These are phyloP conservation scores for Saxidomus purpurata DNA, from an alignment of 1,140 invertebrate species.

Conservation along the genomic window DNA sequence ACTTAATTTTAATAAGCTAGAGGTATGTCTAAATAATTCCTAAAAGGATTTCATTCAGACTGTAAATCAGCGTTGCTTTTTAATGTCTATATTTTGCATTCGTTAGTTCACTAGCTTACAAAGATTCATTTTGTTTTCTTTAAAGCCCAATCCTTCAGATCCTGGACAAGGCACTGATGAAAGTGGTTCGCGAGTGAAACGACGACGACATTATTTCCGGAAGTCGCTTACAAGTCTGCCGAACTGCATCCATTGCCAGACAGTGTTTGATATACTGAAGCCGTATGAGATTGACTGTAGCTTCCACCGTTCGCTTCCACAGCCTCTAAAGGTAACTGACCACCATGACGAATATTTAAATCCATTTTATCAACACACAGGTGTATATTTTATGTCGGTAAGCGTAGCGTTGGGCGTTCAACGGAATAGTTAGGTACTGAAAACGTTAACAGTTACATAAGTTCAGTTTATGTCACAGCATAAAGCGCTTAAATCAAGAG, in stretches of 20 bases:
- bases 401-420: too few species aligned
- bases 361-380: too few species aligned
- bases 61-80: too few species aligned
- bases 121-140: neutral
- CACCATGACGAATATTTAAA: too few species aligned
- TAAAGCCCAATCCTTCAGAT: neutral
- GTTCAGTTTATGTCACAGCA: too few species aligned
- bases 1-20: neutral
- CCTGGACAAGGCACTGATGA: neutral
- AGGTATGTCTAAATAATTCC: neutral
- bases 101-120: neutral
- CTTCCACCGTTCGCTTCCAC: neutral
- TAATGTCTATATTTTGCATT: too few species aligned
- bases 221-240: neutral
- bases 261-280: slow-evolving; percentile 2
- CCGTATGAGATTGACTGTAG: slow-evolving; percentile 1
- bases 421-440: too few species aligned
- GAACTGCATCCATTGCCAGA: slow-evolving; percentile 7
- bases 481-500: too few species aligned
- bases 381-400: too few species aligned
- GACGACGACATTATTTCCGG: neutral
- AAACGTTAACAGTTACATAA: too few species aligned
- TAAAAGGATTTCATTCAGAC: neutral
- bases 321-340: slow-evolving; percentile 4
- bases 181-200: neutral